Base-by-base conservation (phyloP, 2,888 invertebrate genomes). In the Nezara viridula region DNA sequence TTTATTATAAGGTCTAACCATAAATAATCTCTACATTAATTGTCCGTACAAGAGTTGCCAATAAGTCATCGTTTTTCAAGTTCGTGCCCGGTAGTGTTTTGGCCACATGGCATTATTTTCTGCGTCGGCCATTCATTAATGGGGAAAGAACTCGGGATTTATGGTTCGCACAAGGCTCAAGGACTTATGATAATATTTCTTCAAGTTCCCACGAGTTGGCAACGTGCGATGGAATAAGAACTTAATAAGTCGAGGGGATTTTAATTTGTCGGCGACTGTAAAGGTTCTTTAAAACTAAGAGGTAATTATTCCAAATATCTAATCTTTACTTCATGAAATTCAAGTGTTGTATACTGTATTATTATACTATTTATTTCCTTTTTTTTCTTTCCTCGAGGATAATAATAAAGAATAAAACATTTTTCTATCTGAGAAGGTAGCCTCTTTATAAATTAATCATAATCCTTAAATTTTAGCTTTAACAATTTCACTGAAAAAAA, bases 131-230 rank as follows among this genome's bases (percentile, higher is more conserved):
- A 44, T 40, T 81, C 44, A 44, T 47, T 47, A 44, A 37, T 1
- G 44, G 81, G n/a, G 81, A 81, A 81, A 81, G 81, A n/a, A 81
- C 40, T 44, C 9, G 44, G 0, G 81, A 81, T 81, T 81, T 81
- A 81, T 81, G n/a, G 81, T 81, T 47, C 40, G 9, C 44, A 81
- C 40, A 81, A 44, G 6, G 40, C 47, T 81, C 81, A 81, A 81
- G 81, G 81, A 81, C 44, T 81, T 81, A 81, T 81, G 81, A 12
- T 81, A 81, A 81, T 81, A n/a, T 81, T 47, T 47, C 81, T 81
- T 81, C 44, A 5, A 47, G 44, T 81, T 81, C 81, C 81, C 81
- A 81, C 44, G 81, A 81, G 81, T 81, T n/a, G 44, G 81, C 81
- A 81, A 81, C 81, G 81, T 81, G 81, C 81, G 44, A 21, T 81